Evolutionary conservation across 2,888 invertebrate genomes (phyloP), one percentile per base, ranked within the genome.

Genomic region (Noctua pronuba): DNA sequence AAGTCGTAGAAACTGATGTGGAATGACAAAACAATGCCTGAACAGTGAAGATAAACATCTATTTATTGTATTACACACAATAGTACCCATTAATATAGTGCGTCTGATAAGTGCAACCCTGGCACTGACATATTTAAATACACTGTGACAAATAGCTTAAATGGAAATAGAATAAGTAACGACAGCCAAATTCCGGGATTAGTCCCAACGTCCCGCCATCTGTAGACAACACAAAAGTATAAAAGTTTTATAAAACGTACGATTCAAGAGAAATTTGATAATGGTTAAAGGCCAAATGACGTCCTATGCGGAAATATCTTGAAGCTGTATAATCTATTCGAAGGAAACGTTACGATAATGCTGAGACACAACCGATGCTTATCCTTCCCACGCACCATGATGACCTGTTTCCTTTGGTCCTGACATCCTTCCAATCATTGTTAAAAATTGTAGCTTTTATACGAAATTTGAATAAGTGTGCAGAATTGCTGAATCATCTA

Each of bases 41-140:
- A 74, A 72, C 28, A 65, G 69, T 72, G 49, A 69, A 73, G 73
- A 84, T 84, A 77, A 79, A 46, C 31, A 77, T 49, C 52, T 24
- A 76, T 75, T 71, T 79, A 82, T 77, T 80, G 73, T 80, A 65
- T 79, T 77, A 71, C 71, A 72, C 38, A 76, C 74, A 75, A 79
- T 68, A 75, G 55, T 69, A 35, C 16, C 2, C 18, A 28, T 28
- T 83, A 82, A 77, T 85, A 86, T 80, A 75, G 75, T 82, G 75
- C 67, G 82, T 84, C 77, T 85, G 88, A 89, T 88, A 90, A 88
- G 73, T 78, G 80, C 75, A 87, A 69, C 90, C 90, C 80, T 90
- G 89, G 85, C 89, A 90, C 82, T 91, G 90, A 87, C 88, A 90
- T 81, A 88, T 87, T 87, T 88, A 76, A 41, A 72, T 70, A 73